Evolutionary conservation across 2,888 invertebrate species (phyloP), one percentile per base, ranked within the genome.

Genomic region (Cheilosia scutellata): DNA sequence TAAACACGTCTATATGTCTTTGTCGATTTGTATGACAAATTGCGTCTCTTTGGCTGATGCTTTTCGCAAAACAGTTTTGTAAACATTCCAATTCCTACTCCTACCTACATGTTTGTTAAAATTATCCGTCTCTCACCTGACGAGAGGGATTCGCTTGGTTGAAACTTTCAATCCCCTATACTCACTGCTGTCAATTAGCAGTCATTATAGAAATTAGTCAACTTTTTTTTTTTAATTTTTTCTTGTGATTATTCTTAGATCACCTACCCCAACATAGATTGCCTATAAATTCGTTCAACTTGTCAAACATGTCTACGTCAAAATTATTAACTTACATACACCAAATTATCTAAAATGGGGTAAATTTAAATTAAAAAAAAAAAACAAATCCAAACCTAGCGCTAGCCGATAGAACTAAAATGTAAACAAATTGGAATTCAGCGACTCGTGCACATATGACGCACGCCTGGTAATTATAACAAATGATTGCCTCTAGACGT

Each of bases 391-490:
- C 27, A 40, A 44, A 29, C 20, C 20, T 20, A 20, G 37, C 37
- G 37, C 44, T 9, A 33, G n/a, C 29, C 49, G 47, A 49, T 27
- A 16, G 33, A n/a, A 37, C 49, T 60, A 57, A 4, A 37, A 37
- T 11, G 49, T 72, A 72, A 72, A 72, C 72, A 71, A 58, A 58
- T 5, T 5, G 16, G 4, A 1, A 5, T 4, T 33, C 16, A 49
- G n/a, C 44, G 40, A 66, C 75, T 60, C 76, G 76, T 60, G 66
- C 57, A 58, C 37, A 65, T 49, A 66, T 66, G 76, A 76, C 76
- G 76, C 66, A 60, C 47, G 20, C n/a, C n/a, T 58, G 66, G 68
- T 76, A 68, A 68, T 68, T 66, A 60, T 68, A 76, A 58, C 65
- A 42, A 68, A 68, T 58, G 58, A 58, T 20, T 25, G 25, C 29